Base-by-base conservation (phyloP, 2,888 invertebrate genomes). In the Physocephala rufipes region DNA sequence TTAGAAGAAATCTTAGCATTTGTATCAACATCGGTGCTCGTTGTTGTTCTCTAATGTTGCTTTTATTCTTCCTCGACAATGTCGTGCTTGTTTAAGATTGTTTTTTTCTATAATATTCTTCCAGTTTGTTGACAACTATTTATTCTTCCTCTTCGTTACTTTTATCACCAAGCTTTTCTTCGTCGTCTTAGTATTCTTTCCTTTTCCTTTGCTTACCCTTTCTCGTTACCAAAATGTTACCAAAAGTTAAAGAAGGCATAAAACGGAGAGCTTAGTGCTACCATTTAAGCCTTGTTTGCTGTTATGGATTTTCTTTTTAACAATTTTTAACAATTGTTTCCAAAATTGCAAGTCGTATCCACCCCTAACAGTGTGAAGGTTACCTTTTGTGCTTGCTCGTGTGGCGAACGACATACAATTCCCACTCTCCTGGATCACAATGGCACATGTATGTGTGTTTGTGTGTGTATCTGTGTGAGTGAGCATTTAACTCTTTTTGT, bases 171-270 rank as follows among this genome's bases (percentile, higher is more conserved):
- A n/a, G n/a, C 19, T 2, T 19, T 51, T 51, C 16, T 9, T 5
- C 51, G 19, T 5, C 51, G 51, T 51, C 51, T 51, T 51, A 51
- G 5, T 55, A 21, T 55, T 55, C 2, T n/a, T n/a, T n/a, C n/a
- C 55, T 58, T 24, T 24, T 13, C 26, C 12, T 24, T 28, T 58
- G 13, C 58, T 58, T 58, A 36, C 36, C 36, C 9, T 58, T 58
- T n/a, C n/a, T n/a, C n/a, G n/a, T n/a, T n/a, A n/a, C n/a, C 58
- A 3, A 26, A 26, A 24, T 58, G 19, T 47, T 59, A 61, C 26
- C 47, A n/a, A 1, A 67, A 68, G 30, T 62, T 68, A 15, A 13
- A 30, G 15, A 58, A 68, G 68, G 61, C 51, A 51, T 68, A 68
- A 49, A 61, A 61, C 26, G 28, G 49, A 2, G 13, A 68, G 68